These are phyloP conservation scores for Festucalex cinctus DNA, from an alignment of 2,113 vertebrate species.

Conservation along the genomic window DNA sequence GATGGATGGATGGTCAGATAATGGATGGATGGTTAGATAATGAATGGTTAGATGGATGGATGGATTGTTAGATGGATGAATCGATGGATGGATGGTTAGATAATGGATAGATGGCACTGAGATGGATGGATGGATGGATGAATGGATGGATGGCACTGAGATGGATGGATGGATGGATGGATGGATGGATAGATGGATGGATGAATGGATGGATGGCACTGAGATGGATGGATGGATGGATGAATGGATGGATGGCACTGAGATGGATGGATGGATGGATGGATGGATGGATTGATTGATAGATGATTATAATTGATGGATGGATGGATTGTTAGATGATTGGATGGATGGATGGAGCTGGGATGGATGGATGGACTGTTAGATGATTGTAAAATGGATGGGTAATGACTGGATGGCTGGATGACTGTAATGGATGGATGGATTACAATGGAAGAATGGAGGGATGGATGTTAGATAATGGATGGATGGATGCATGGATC, in stretches of 20 bases:
- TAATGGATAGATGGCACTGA: too few species aligned
- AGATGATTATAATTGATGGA: background rate
- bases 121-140: too few species aligned
- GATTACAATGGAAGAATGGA: background rate
- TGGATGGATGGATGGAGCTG: background rate
- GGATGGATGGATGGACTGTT: background rate
- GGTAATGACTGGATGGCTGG: background rate
- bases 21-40: background rate
- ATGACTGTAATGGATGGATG: background rate
- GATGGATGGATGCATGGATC: background rate
- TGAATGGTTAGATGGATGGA: background rate
- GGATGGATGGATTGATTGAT: too few species aligned
- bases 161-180: too few species aligned
- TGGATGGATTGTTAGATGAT: background rate
- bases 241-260: too few species aligned
- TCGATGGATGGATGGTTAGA: too few species aligned
- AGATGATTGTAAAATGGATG: too few species aligned
- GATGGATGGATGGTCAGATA: background rate
- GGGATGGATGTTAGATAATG: background rate
- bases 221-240: background rate
- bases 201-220: too few species aligned
- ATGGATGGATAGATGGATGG: too few species aligned
- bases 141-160: too few species aligned
- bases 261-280: background rate
- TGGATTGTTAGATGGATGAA: background rate